Percentiles rank a stretch among this genome's conserved stretches.
Evolutionary conservation across 1,140 invertebrate genomes (phyloP).

Genomic region (Muscidifurax raptorellus): DNA sequence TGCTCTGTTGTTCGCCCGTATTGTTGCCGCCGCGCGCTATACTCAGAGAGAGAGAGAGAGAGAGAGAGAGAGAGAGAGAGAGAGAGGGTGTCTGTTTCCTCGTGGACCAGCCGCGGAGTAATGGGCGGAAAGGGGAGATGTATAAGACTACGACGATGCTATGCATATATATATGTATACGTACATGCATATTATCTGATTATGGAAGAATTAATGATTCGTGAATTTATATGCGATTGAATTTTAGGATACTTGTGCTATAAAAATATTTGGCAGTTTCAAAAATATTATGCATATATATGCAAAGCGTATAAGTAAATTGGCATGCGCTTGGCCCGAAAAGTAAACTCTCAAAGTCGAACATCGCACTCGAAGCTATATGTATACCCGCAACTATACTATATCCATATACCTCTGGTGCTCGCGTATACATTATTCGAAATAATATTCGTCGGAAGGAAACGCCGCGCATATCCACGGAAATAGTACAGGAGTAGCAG

Average conservation of each 20-base stretch:
- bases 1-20: conserved; percentile 62
- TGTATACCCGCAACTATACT: background rate
- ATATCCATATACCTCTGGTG: background rate
- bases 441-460: conserved; percentile 13
- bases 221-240: background rate
- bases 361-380: background rate
- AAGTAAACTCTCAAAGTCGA: background rate
- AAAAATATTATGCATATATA: too few species aligned
- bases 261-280: too few species aligned
- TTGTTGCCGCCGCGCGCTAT: too few species aligned
- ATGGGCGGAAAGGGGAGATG: background rate
- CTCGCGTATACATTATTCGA: conserved; percentile 8
- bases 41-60: too few species aligned
- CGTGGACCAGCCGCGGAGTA: background rate
- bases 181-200: background rate
- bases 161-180: too few species aligned
- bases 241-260: too few species aligned
- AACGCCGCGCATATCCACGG: background rate
- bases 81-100: background rate
- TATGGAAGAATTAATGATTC: background rate
- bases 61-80: too few species aligned
- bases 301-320: too few species aligned
- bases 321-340: background rate
- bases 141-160: background rate
- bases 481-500: conserved; percentile 7